These are phyloP conservation scores for Sesia bembeciformis DNA, from an alignment of 2,888 invertebrate species.

Conservation along the genomic window DNA sequence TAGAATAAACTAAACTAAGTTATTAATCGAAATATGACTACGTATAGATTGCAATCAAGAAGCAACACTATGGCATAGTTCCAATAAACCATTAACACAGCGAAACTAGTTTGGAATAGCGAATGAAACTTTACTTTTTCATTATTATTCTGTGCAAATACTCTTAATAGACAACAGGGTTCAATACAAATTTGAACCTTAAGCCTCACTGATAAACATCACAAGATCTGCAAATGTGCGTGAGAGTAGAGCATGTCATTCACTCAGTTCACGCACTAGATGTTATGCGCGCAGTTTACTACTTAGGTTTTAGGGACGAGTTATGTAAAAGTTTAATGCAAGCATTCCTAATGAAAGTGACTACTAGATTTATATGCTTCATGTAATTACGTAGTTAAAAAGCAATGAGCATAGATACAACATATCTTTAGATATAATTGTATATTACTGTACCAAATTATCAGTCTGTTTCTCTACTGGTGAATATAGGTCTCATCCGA, in stretches of 20 bases:
- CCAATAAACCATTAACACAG: neutral
- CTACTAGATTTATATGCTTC: too few relatives aligned
- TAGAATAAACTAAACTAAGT: too few relatives aligned
- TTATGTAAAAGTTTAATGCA: slow-evolving; percentile 28
- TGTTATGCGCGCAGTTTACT: slow-evolving; percentile 40
- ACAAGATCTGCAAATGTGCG: too few relatives aligned
- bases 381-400: too few relatives aligned
- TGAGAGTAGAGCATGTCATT: slow-evolving; percentile 12
- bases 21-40: too few relatives aligned
- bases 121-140: neutral
- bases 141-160: neutral
- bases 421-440: too few relatives aligned
- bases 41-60: neutral
- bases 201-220: neutral
- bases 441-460: too few relatives aligned
- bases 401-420: too few relatives aligned
- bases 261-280: slow-evolving; percentile 57
- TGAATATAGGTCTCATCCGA: too few relatives aligned
- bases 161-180: too few relatives aligned
- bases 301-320: slow-evolving; percentile 46
- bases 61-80: neutral
- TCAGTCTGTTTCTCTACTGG: too few relatives aligned
- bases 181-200: neutral
- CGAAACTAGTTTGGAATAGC: neutral
- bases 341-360: too few relatives aligned